Conservation (phyloP, 2,113 vertebrate genomes). For the Prinia subflava region DNA sequence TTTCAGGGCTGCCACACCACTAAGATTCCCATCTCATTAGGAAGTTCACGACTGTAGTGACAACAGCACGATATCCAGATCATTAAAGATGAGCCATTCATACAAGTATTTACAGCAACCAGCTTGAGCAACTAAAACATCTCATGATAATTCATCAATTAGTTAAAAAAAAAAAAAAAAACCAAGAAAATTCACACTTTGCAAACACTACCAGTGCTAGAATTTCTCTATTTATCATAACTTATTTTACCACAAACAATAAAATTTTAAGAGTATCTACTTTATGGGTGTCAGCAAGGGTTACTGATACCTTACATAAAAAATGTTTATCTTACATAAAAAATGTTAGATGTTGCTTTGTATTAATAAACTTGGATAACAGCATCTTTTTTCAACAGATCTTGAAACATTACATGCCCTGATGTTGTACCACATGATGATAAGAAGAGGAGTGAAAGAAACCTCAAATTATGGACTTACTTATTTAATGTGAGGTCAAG, state of each 20-base stretch:
- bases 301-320: not conserved
- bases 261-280: not conserved
- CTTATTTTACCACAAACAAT: not conserved
- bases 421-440: not conserved
- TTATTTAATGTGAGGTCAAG: constrained; percentile 94
- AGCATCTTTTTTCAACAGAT: not conserved
- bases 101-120: not conserved
- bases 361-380: not conserved
- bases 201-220: not conserved
- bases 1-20: not conserved
- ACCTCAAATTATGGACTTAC: constrained; percentile 76
- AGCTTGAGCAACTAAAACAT: not conserved
- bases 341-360: not conserved
- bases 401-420: not conserved
- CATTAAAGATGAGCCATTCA: not conserved
- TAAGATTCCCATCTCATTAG: not conserved
- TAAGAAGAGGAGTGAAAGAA: not conserved
- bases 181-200: not conserved
- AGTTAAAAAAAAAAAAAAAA: not conserved
- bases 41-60: not conserved
- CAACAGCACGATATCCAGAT: not conserved
- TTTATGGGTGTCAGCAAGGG: not conserved
- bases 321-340: not conserved
- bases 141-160: not conserved
- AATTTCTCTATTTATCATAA: not conserved